Evolutionary conservation across 2,113 vertebrate genomes (phyloP).

Genomic region (Morone chrysops): DNA sequence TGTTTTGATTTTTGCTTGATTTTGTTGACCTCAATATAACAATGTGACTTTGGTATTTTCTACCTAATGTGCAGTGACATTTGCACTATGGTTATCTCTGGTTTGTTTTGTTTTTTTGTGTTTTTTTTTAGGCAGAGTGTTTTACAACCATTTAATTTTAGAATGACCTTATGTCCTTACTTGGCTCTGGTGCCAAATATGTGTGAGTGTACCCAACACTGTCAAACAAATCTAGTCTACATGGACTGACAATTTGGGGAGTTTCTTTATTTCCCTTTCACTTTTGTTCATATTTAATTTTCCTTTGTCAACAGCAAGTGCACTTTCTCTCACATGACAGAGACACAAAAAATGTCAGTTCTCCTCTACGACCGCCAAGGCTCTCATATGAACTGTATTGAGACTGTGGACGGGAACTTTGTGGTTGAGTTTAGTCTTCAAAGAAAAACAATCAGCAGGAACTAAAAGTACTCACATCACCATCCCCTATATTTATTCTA

Average conservation of each 20-base stretch:
- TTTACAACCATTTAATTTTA: constrained; percentile 56
- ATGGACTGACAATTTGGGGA: constrained; percentile 53
- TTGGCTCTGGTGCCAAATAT: constrained; percentile 48
- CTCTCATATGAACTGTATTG: constrained; percentile 69
- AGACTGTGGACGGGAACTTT: not conserved
- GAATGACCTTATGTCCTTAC: constrained; percentile 38
- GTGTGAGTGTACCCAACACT: constrained; percentile 43
- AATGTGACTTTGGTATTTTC: constrained; percentile 14
- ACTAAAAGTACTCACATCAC: constrained; percentile 15
- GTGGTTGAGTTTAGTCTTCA: constrained; percentile 7
- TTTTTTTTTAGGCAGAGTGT: constrained; percentile 56
- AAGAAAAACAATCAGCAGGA: constrained; percentile 8
- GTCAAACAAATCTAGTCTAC: constrained; percentile 62
- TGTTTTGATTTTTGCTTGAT: constrained; percentile 8
- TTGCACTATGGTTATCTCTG: constrained; percentile 9
- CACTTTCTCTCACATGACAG: constrained; percentile 73
- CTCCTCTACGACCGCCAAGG: constrained; percentile 72
- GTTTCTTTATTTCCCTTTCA: constrained; percentile 62
- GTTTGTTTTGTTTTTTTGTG: constrained; percentile 25
- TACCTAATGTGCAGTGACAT: constrained; percentile 3
- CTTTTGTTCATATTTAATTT: constrained; percentile 71
- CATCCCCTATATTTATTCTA: constrained; percentile 20
- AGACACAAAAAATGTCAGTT: constrained; percentile 80
- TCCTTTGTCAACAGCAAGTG: constrained; percentile 78
- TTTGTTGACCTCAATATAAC: constrained; percentile 20